Base-by-base conservation (phyloP, 2,888 invertebrate species). In the Thysanoteuthis rhombus region DNA sequence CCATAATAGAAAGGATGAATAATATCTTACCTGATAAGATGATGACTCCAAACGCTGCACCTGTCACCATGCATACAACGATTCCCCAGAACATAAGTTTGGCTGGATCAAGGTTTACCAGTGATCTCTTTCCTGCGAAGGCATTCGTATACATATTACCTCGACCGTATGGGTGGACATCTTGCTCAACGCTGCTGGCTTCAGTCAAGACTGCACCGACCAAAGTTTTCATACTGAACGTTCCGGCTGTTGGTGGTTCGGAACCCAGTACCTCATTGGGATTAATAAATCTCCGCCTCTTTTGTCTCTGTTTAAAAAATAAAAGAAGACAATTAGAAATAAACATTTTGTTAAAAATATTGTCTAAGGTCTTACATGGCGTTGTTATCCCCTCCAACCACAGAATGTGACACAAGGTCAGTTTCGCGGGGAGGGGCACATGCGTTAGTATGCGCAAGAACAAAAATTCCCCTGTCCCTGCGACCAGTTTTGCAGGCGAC, bases 71-170 rank as follows among this genome's bases (percentile, higher is more conserved):
- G 36, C 47, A 58, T 28, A 47, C 52, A 0, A 93, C 47, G 28
- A 93, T 58, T 8, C 47, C 52, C 93, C 93, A 93, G 93, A 93
- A 93, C 93, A 93, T 93, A 39, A 58, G 58, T 22, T 93, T 93
- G 38, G 16, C 58, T 32, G 52, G 52, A 39, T 93, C 93, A 5
- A 93, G 39, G 12, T 93, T 28, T 25, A 93, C 58, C 12, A 58
- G 47, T 16, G 58, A 47, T 28, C 47, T 52, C 36, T 93, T 93
- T 39, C 93, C 93, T 0, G 47, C 39, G 36, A 93, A 93, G 22
- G 93, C 93, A 39, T 93, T 93, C 32, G 93, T 58, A 39, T 93
- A 93, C 93, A 93, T 93, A 28, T 93, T 93, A 25, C 93, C 93
- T 22, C 93, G 93, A 19, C 93, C 93, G 36, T 93, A 93, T 19